phyloP scores from a whole-genome alignment of 2,888 invertebrate species.

The Troilus luridus region DNA sequence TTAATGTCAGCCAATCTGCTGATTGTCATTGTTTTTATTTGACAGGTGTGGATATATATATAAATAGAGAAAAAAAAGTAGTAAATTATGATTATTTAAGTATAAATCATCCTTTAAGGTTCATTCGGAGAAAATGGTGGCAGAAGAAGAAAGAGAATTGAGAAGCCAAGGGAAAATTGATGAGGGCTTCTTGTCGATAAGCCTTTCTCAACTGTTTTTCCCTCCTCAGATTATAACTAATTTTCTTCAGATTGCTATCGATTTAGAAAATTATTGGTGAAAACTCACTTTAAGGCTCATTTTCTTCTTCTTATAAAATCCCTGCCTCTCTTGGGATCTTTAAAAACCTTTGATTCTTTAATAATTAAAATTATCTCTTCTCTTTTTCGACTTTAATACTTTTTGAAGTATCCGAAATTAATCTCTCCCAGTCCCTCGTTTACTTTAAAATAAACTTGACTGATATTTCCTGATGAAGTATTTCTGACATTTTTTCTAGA shows the following conservation, averaged over 20 bases:
- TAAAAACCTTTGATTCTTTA: not conserved
- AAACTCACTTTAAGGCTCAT: not conserved
- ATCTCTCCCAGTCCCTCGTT: not conserved
- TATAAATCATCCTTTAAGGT: not conserved
- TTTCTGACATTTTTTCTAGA: no score
- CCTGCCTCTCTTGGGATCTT: not conserved
- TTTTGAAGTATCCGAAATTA: not conserved
- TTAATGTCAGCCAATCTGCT: no score
- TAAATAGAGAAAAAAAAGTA: no score
- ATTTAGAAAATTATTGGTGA: conserved; percentile 25
- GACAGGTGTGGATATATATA: no score
- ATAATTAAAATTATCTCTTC: not conserved
- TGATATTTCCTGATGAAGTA: not conserved
- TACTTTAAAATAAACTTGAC: not conserved
- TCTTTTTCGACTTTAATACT: not conserved
- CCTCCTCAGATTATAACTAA: conserved; percentile 10
- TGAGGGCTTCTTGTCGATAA: not conserved
- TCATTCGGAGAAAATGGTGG: not conserved
- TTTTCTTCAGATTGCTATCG: not conserved
- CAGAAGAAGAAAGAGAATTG: not conserved
- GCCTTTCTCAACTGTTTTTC: not conserved
- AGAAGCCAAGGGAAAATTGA: conserved; percentile 11
- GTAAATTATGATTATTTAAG: no score
- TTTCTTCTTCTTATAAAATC: not conserved
- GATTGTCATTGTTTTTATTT: no score